Conservation (phyloP, 1,140 invertebrate species). For the Physella acuta region DNA sequence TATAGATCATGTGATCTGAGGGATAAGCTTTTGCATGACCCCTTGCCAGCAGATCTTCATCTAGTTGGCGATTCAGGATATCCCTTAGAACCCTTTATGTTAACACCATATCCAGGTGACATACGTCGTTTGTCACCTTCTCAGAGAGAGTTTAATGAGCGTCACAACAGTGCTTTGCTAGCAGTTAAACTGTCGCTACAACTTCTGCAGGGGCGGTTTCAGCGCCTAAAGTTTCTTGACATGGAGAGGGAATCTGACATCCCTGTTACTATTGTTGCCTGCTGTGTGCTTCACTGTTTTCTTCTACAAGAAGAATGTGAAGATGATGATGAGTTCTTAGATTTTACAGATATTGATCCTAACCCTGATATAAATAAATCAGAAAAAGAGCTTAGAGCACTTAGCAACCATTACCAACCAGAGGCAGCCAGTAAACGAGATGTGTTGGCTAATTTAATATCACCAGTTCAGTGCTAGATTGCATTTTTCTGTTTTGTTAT, state of each 20-base stretch:
- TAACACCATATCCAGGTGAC: slow-evolving; percentile 24
- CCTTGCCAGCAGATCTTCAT: slow-evolving; percentile 22
- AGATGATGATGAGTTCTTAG: slow-evolving; percentile 24
- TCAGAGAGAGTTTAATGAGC: slow-evolving; percentile 21
- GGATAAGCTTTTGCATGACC: slow-evolving; percentile 26
- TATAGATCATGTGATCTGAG: slow-evolving; percentile 25
- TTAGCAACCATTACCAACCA: slow-evolving; percentile 25
- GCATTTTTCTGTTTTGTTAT: too few relatives aligned
- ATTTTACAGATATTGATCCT: slow-evolving; percentile 22
- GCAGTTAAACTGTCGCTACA: slow-evolving; percentile 20
- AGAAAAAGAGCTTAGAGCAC: slow-evolving; percentile 20
- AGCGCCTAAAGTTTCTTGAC: slow-evolving; percentile 25
- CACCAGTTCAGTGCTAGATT: slow-evolving; percentile 21
- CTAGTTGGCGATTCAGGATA: slow-evolving; percentile 26
- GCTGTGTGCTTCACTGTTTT: slow-evolving; percentile 26
- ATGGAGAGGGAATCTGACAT: slow-evolving; percentile 27
- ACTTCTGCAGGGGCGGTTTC: slow-evolving; percentile 22
- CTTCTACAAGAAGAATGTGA: slow-evolving; percentile 25
- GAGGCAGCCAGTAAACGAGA: slow-evolving; percentile 26
- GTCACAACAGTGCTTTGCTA: slow-evolving; percentile 20
- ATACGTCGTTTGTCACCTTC: slow-evolving; percentile 6
- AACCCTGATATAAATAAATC: slow-evolving; percentile 26
- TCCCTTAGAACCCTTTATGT: slow-evolving; percentile 25
- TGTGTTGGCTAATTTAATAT: slow-evolving; percentile 22
- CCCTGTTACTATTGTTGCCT: slow-evolving; percentile 24